phyloP scores from a whole-genome alignment of 2,797 vertebrate species.

The Coranthus polyacanthus region DNA sequence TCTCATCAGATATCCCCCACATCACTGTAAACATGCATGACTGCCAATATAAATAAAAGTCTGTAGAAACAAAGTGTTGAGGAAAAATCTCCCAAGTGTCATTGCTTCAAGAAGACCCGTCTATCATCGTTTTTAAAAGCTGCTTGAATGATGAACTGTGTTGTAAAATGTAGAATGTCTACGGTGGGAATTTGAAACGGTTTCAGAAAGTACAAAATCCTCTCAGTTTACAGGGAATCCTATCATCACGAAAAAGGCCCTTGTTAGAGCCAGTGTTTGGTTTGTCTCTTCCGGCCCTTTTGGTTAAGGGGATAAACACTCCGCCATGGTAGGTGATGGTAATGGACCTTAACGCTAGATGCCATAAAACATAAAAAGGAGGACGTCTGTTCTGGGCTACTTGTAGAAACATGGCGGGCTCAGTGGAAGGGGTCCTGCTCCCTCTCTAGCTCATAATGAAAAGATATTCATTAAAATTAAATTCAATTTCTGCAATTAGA shows the following conservation, averaged over 20 bases:
- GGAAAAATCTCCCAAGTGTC: conserved; percentile 14
- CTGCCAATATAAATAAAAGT: conserved; percentile 56
- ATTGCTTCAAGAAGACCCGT: conserved; percentile 5
- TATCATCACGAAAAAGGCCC: neutral
- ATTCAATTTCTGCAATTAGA: no score
- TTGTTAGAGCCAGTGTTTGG: no score
- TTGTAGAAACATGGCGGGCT: no score
- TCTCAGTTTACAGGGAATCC: neutral
- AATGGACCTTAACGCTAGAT: no score
- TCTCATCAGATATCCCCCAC: conserved; percentile 46
- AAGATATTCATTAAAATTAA: no score
- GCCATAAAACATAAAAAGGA: no score
- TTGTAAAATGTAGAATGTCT: conserved; percentile 6
- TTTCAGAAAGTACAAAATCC: conserved; percentile 18
- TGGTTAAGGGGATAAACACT: no score
- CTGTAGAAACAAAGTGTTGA: conserved; percentile 45
- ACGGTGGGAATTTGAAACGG: conserved; percentile 14
- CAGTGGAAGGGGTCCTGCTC: no score
- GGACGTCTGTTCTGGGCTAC: no score
- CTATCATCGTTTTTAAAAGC: conserved; percentile 36
- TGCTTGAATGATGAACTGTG: conserved; percentile 28
- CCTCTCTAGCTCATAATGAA: no score
- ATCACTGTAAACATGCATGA: conserved; percentile 45
- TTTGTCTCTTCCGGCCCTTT: no score
- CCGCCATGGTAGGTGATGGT: no score